Base-by-base conservation (phyloP, 2,113 vertebrate genomes). In the Semnopithecus entellus region DNA sequence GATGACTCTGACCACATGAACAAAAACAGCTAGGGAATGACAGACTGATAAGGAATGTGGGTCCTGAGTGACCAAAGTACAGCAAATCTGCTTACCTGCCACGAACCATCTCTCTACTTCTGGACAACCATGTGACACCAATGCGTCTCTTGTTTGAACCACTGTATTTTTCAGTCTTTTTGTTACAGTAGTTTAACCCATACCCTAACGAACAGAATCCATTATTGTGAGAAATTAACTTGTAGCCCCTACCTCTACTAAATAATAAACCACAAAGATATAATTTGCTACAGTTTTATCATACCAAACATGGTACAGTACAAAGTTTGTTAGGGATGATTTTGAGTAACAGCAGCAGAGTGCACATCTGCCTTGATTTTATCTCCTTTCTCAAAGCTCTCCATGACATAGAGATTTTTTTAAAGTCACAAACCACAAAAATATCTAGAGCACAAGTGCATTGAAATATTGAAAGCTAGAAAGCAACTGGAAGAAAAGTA, bases 221-320 rank as follows among this genome's bases (percentile, higher is more conserved):
- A 68, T 50, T 88, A 66, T 5, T 66, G 2, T 70, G 43, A 35
- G 32, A 87, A 84, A 64, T 55, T 83, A 88, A 76, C 43, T 30
- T 83, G n/a, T 80, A 85, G 9, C 75, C n/a, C 30, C 27, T 61
- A 38, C 59, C n/a, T 80, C 52, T 88, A 55, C 61, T 80, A 88
- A 85, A 79, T 14, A 84, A 55, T 80, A 93, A 96, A 90, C 48
- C 68, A 91, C 25, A 88, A 83, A 81, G 27, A 23, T 72, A 68
- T 72, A 35, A 66, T 85, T 86, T 70, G 48, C 57, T 70, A 38
- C 40, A 86, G 52, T 57, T 72, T 72, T 88, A 90, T 59, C 66
- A 75, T 6, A 48, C 18, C 55, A 50, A 90, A 81, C 81, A 96
- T 72, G 40, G 40, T 12, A n/a, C 1, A 68, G 11, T 50, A 86